Evolutionary conservation across 2,113 vertebrate genomes (phyloP).

Genomic region (Sylvilagus bachmani): DNA sequence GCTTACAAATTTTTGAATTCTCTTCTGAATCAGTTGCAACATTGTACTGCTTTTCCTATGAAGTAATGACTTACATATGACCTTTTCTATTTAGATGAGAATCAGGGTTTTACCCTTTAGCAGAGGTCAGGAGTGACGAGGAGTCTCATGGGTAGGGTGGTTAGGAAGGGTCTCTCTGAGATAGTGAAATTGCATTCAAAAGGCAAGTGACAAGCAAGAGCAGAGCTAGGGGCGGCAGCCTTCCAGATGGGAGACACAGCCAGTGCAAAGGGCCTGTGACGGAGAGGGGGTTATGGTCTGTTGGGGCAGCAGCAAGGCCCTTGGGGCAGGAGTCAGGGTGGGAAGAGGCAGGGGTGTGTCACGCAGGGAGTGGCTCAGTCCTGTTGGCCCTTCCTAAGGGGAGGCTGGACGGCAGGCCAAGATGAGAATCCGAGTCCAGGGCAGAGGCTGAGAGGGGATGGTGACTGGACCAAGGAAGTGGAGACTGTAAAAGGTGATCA

Average conservation of each 20-base stretch:
- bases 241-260: neutral
- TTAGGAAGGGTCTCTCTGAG: neutral
- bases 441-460: neutral
- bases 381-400: neutral
- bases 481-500: neutral
- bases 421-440: neutral
- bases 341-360: neutral
- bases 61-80: neutral
- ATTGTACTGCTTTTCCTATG: neutral
- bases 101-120: constrained; percentile 19
- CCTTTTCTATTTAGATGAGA: neutral
- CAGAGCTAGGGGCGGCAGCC: neutral
- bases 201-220: neutral
- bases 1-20: neutral
- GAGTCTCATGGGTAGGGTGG: neutral
- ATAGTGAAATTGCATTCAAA: neutral
- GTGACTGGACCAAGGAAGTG: neutral
- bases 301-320: neutral
- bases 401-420: neutral
- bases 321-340: neutral
- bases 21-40: neutral
- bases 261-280: neutral
- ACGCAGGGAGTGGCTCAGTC: neutral
- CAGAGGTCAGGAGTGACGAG: neutral
- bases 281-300: neutral